A percentile compares a stretch with the other conserved stretches of the same genome.
Conservation (phyloP, 2,113 vertebrate genomes). For the Phylloscopus whistleri region DNA sequence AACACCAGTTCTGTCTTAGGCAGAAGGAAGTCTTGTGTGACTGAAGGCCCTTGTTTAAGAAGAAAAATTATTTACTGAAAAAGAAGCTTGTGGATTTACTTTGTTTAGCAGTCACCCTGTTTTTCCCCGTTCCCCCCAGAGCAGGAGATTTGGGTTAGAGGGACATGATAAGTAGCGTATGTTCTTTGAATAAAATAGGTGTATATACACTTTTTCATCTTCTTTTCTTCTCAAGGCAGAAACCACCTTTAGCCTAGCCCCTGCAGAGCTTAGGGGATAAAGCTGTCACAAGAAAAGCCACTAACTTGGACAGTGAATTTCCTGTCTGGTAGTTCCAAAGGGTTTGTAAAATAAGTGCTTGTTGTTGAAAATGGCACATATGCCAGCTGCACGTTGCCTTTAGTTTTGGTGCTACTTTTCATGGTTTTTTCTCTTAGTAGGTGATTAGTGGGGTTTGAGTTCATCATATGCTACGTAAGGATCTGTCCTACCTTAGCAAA, state of each 20-base stretch:
- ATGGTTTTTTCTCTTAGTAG: not conserved
- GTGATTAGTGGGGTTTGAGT: not conserved
- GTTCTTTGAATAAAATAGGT: not conserved
- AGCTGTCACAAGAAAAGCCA: conserved; percentile 37
- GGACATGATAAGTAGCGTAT: not conserved
- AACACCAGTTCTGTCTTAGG: not conserved
- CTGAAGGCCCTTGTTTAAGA: not conserved
- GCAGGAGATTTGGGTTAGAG: not conserved
- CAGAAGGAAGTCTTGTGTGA: not conserved
- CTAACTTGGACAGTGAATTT: conserved; percentile 34
- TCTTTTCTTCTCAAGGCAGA: not conserved
- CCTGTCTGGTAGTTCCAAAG: conserved; percentile 20
- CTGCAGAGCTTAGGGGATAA: not conserved
- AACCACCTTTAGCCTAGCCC: not conserved
- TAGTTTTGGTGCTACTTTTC: not conserved
- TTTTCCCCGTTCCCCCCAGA: not conserved
- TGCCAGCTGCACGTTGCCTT: not conserved
- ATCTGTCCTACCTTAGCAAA: not conserved
- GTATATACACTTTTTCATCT: fast-evolving
- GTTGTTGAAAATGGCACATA: not conserved
- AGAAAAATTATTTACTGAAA: not conserved
- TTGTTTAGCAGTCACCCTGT: not conserved
- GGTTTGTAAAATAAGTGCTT: not conserved
- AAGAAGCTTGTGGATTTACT: not conserved
- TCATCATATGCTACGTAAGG: not conserved